A percentile compares a stretch with the other conserved stretches of the same genome.
phyloP scores from a whole-genome alignment of 2,797 vertebrate species.

The Eulemur rubriventer region DNA sequence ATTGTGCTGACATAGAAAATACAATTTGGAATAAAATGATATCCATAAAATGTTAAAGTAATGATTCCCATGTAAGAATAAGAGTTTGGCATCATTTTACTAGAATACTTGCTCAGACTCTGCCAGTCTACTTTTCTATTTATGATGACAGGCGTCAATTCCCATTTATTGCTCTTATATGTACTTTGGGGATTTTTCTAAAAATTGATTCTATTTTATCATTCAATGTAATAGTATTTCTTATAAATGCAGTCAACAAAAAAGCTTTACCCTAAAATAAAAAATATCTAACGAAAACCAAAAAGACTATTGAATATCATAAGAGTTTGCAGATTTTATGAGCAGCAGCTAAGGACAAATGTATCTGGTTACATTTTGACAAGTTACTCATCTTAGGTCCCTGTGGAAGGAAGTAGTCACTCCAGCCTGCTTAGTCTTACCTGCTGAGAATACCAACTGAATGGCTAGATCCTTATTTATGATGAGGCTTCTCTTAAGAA shows the following conservation, averaged over 20 bases:
- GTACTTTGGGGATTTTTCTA: neutral
- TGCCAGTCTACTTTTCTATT: neutral
- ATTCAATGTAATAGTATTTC: neutral
- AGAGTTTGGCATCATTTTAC: neutral
- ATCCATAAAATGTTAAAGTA: conserved; percentile 8
- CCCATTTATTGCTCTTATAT: neutral
- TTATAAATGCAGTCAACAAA: neutral
- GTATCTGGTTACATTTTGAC: neutral
- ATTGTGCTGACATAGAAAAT: neutral
- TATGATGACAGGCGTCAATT: neutral
- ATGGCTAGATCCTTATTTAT: neutral
- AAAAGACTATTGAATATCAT: neutral
- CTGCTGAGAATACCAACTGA: neutral
- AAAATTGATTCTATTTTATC: neutral
- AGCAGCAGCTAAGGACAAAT: neutral
- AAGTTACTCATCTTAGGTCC: neutral
- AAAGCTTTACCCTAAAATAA: neutral
- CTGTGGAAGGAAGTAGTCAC: neutral
- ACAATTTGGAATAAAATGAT: conserved; percentile 41
- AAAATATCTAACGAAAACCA: neutral
- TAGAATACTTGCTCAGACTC: conserved; percentile 15
- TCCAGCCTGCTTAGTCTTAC: neutral
- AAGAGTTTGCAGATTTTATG: conserved; percentile 15
- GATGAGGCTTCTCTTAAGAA: neutral
- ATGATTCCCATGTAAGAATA: neutral